These are phyloP conservation scores for Martes martes DNA, from an alignment of 2,113 vertebrate genomes.

Conservation along the genomic window DNA sequence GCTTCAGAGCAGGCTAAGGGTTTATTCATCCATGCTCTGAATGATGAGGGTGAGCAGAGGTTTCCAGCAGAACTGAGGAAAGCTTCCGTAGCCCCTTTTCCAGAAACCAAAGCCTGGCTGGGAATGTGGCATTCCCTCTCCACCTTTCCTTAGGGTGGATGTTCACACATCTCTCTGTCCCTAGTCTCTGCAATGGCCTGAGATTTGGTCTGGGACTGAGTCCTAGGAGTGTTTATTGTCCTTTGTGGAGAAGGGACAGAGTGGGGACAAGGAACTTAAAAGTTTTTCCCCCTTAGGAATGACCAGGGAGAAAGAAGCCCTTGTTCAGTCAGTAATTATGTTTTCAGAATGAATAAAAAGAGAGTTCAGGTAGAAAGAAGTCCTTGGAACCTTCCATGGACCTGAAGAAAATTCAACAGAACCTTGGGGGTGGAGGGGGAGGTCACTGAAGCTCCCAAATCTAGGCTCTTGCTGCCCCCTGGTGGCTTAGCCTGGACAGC, in stretches of 20 bases:
- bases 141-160: not conserved
- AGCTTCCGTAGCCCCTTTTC: not conserved
- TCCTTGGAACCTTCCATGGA: not conserved
- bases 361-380: not conserved
- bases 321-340: too few relatives aligned
- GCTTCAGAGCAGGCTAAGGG: not conserved
- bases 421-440: not conserved
- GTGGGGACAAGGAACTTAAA: not conserved
- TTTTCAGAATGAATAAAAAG: too few relatives aligned
- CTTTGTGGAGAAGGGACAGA: not conserved
- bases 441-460: not conserved
- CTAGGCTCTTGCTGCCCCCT: not conserved
- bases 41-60: not conserved
- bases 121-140: not conserved
- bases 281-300: not conserved
- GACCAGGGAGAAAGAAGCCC: not conserved
- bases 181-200: not conserved
- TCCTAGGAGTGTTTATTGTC: not conserved
- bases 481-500: not conserved
- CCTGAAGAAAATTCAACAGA: not conserved
- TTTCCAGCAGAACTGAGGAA: not conserved
- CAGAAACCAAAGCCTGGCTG: not conserved
- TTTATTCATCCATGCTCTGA: not conserved
- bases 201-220: not conserved
- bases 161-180: not conserved